Evolutionary conservation across 2,113 vertebrate genomes (phyloP).

Genomic region (Emydura subglobosa): DNA sequence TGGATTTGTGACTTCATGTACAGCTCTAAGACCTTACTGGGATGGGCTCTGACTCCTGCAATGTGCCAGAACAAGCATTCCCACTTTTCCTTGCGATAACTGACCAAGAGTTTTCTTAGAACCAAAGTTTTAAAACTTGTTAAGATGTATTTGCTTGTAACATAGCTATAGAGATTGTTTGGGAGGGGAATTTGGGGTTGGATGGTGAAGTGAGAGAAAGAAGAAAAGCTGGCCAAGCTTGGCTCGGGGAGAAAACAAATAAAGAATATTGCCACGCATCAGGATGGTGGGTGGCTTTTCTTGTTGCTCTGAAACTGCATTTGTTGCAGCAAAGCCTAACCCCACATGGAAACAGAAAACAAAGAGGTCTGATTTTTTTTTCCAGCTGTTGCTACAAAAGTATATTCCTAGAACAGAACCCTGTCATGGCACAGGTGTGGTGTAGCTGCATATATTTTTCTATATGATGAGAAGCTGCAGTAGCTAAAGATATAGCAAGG

Average conservation of each 20-base stretch:
- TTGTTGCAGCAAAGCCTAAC: constrained; percentile 75
- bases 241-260: constrained; percentile 65
- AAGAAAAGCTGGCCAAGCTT: constrained; percentile 75
- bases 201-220: constrained; percentile 71
- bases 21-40: constrained; percentile 83
- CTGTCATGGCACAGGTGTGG: constrained; percentile 76
- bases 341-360: constrained; percentile 57
- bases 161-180: constrained; percentile 83
- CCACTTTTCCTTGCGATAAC: constrained; percentile 86
- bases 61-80: constrained; percentile 89
- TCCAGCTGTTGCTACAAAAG: constrained; percentile 71
- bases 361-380: constrained; percentile 60
- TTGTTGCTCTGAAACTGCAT: constrained; percentile 76
- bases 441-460: constrained; percentile 80
- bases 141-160: constrained; percentile 87
- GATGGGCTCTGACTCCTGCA: constrained; percentile 84
- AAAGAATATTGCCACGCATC: constrained; percentile 36
- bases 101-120: constrained; percentile 90
- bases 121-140: constrained; percentile 90
- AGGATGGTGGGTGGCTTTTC: constrained; percentile 59
- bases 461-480: constrained; percentile 74
- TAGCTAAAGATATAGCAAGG: constrained; percentile 77
- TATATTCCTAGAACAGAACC: constrained; percentile 71
- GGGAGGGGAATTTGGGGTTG: constrained; percentile 73
- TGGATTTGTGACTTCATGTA: constrained; percentile 86